Evolutionary conservation across 2,113 vertebrate genomes (phyloP).

Genomic region (Coptodon rendalli): DNA sequence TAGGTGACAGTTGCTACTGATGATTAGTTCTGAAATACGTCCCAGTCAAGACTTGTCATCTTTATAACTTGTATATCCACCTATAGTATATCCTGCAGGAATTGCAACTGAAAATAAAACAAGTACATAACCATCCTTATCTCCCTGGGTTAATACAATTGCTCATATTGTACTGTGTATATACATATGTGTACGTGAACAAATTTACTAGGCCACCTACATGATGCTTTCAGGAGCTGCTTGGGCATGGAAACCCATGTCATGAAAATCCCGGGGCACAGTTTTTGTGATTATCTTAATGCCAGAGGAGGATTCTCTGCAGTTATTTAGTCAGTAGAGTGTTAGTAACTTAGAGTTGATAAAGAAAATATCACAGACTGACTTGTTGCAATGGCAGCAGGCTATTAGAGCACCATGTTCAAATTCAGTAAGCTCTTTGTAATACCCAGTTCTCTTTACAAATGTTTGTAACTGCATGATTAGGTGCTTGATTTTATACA

Average conservation of each 20-base stretch:
- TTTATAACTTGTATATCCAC: no score
- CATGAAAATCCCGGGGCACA: not conserved
- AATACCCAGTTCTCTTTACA: not conserved
- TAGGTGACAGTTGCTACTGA: not conserved
- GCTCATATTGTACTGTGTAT: not conserved
- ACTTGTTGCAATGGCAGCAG: not conserved
- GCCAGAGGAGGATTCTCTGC: not conserved
- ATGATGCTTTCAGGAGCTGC: fast-evolving
- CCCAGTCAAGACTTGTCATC: not conserved
- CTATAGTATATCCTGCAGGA: no score
- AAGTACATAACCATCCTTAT: fast-evolving
- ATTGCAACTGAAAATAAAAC: not conserved
- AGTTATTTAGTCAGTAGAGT: not conserved
- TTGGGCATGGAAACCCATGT: not conserved
- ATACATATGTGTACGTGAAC: not conserved
- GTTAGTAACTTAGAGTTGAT: not conserved
- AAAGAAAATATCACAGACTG: not conserved
- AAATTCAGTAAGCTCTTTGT: not conserved
- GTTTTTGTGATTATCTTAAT: not conserved
- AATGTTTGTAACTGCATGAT: not conserved
- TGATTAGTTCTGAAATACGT: not conserved
- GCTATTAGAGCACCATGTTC: not conserved
- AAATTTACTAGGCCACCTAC: not conserved
- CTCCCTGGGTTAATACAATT: not conserved
- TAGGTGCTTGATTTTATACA: not conserved